phyloP scores from a whole-genome alignment of 2,113 vertebrate genomes.

The Corythaixoides concolor region DNA sequence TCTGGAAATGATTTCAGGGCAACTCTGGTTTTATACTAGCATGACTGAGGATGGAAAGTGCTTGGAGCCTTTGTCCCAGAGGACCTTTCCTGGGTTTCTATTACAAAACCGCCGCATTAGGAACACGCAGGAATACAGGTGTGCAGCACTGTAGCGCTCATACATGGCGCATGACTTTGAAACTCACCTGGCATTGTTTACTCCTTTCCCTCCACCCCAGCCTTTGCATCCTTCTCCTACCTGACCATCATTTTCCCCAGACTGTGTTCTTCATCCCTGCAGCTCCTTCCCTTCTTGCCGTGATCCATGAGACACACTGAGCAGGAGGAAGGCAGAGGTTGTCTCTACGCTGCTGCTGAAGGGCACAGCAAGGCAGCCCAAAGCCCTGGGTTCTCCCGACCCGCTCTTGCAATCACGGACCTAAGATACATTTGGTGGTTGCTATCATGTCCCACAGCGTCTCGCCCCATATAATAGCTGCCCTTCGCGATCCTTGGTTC shows the following conservation, averaged over 20 bases:
- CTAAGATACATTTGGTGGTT: neutral
- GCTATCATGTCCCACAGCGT: neutral
- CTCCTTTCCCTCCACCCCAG: neutral
- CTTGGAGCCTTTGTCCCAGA: neutral
- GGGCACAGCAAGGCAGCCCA: neutral
- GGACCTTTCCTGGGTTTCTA: neutral
- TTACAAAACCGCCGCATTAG: neutral
- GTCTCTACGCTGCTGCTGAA: rapidly evolving
- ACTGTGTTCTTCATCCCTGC: neutral
- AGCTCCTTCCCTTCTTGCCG: neutral
- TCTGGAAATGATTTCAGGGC: neutral
- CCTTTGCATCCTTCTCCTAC: neutral
- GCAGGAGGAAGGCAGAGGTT: neutral
- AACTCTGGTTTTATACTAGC: neutral
- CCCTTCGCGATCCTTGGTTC: neutral
- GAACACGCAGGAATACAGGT: neutral
- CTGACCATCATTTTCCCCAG: neutral
- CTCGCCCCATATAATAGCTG: neutral
- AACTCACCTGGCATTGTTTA: neutral
- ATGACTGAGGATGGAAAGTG: neutral
- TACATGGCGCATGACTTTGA: neutral
- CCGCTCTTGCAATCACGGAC: neutral
- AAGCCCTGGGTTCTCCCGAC: neutral
- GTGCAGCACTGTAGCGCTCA: neutral
- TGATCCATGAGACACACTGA: neutral